A percentile compares a stretch with the other conserved stretches of the same genome.
Evolutionary conservation across 2,797 vertebrate genomes (phyloP).

Genomic region (Mormyrus proboscirostris): DNA sequence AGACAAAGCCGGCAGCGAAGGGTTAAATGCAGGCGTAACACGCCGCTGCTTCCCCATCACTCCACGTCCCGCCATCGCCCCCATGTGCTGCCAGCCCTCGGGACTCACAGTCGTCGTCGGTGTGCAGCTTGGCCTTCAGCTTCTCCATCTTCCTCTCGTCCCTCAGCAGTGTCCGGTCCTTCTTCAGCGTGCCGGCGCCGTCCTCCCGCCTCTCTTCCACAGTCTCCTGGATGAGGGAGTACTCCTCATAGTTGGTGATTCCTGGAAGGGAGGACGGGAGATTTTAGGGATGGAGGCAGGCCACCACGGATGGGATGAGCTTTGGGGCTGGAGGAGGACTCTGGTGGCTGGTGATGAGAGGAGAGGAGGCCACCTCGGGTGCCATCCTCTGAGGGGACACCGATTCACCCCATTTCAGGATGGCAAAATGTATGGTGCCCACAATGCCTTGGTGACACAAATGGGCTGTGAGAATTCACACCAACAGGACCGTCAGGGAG

Average conservation of each 20-base stretch:
- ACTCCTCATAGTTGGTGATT: slow-evolving; percentile 99
- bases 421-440: slow-evolving; percentile 43
- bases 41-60: neutral
- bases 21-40: neutral
- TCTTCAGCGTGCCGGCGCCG: slow-evolving; percentile 82
- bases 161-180: slow-evolving; percentile 82
- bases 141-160: slow-evolving; percentile 99
- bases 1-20: neutral
- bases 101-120: slow-evolving; percentile 90
- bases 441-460: slow-evolving; percentile 39
- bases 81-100: neutral
- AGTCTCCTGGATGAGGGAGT: slow-evolving; percentile 91
- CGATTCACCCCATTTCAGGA: slow-evolving; percentile 43
- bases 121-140: slow-evolving; percentile 95
- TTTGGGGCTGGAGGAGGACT: slow-evolving; percentile 16
- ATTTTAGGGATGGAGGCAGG: neutral
- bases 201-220: slow-evolving; percentile 92
- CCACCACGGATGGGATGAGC: neutral
- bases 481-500: neutral
- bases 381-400: slow-evolving; percentile 21
- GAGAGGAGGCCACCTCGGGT: neutral
- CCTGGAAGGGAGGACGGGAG: slow-evolving; percentile 59
- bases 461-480: neutral
- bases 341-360: neutral
- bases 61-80: neutral